These are phyloP conservation scores for Phylloscopus trochilus DNA, from an alignment of 2,113 vertebrate species.

Conservation along the genomic window DNA sequence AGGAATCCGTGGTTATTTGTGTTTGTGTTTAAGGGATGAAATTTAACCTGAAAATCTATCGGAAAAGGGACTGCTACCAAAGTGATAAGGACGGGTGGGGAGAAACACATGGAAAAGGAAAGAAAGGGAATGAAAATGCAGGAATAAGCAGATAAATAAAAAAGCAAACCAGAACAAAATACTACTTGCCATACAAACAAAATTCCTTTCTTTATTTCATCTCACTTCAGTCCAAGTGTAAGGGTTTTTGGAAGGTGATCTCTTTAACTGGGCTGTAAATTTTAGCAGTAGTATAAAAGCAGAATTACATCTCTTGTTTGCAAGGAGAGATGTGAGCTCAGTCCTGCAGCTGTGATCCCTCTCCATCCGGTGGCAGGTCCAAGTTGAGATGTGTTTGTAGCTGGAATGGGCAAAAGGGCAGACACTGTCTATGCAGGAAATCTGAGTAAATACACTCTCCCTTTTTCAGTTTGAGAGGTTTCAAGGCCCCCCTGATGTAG, in stretches of 20 bases:
- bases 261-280: not conserved
- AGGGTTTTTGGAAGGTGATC: not conserved
- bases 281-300: not conserved
- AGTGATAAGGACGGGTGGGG: not conserved
- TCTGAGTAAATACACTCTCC: not conserved
- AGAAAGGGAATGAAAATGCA: not conserved
- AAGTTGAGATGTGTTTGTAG: not conserved
- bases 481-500: not conserved
- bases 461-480: not conserved
- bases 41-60: not conserved
- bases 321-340: not conserved
- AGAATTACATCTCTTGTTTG: not conserved
- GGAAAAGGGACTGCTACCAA: not conserved
- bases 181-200: not conserved
- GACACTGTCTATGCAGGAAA: not conserved
- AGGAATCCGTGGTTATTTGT: not conserved
- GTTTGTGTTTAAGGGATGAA: not conserved
- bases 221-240: not conserved
- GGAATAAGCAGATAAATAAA: not conserved
- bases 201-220: not conserved
- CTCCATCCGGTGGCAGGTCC: not conserved
- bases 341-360: not conserved
- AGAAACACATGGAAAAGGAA: not conserved
- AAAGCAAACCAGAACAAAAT: not conserved
- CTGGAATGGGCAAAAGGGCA: not conserved